Evolutionary conservation across 64 coral and sea anemone species (phyloP), one percentile per base, ranked within the genome.

Genomic region (Porites lutea): DNA sequence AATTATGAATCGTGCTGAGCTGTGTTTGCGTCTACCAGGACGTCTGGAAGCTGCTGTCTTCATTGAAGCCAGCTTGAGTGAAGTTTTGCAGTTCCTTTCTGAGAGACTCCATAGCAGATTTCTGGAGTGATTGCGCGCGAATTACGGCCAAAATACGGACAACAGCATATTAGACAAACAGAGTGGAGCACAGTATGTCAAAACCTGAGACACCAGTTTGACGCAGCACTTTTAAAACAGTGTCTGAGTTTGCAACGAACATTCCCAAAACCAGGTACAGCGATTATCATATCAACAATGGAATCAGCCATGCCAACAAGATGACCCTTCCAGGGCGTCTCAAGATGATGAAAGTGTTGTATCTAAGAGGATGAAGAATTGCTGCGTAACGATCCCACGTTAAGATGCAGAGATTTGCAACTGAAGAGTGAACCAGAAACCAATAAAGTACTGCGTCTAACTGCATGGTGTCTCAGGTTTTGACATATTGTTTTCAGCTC

Each of bases 301-400:
- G 12, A 49, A 74, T 47, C 72, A 49, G 15, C 72, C 72, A 49
- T 49, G 72, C 44, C 6, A 6, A 5, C 72, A 48, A 16, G 46
- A 74, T 74, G 14, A 74, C 44, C 44, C 45, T 13, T 48, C 72
- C 72, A 74, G 72, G 72, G 11, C 16, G 72, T 51, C 72, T 48
- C 37, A 14, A 14, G 9, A 46, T 74, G 11, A 74, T 14, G 0
- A 13, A 74, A 8, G 44, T 52, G 6, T 16, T 69, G 51, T 86
- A 86, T 70, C 49, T 86, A 3, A 86, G 71, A 52, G 82, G 82
- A n/a, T 86, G 64, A 12, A 86, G 64, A 2, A 86, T 70, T 52
- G 82, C 82, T 45, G 67, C 52, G 82, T 86, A 86, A 3, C 82
- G 82, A 86, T 86, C 63, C 10, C 65, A 86, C 19, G 82, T 86